Conservation (phyloP, 2,888 invertebrate species). For the Dryococelus australis region DNA sequence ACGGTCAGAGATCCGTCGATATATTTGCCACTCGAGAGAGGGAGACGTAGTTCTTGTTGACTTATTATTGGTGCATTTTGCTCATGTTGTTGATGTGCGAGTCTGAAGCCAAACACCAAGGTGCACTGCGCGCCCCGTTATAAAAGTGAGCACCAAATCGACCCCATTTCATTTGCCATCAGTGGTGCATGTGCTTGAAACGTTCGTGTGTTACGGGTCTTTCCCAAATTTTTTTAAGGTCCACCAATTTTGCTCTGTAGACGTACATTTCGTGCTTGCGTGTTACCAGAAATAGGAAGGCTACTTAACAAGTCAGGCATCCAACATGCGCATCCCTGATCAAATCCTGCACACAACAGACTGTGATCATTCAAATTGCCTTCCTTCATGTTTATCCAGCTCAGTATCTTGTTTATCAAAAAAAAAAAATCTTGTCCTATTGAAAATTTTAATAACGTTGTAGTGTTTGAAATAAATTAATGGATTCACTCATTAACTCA, state of each 20-base stretch:
- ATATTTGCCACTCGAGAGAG: constrained; percentile 24
- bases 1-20: constrained; percentile 23
- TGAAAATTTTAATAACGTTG: constrained; percentile 20
- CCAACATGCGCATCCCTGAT: not conserved
- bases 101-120: constrained; percentile 37
- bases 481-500: constrained; percentile 37
- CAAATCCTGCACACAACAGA: constrained; percentile 54
- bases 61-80: constrained; percentile 37
- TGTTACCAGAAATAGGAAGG: constrained; percentile 21
- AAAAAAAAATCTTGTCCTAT: constrained; percentile 34
- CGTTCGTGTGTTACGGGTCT: not conserved
- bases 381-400: constrained; percentile 52
- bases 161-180: constrained; percentile 13
- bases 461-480: constrained; percentile 20
- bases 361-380: constrained; percentile 64
- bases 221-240: too few relatives aligned
- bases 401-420: constrained; percentile 26
- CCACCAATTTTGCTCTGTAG: too few relatives aligned
- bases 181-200: not conserved
- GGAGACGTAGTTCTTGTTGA: constrained; percentile 32
- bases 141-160: constrained; percentile 45
- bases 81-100: constrained; percentile 43
- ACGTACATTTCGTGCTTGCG: constrained; percentile 18
- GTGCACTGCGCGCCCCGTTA: constrained; percentile 40
- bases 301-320: constrained; percentile 35